A percentile compares a stretch with the other conserved stretches of the same genome.
These are phyloP conservation scores for Phyllostomus hastatus DNA, from an alignment of 2,113 vertebrate species.

Conservation along the genomic window DNA sequence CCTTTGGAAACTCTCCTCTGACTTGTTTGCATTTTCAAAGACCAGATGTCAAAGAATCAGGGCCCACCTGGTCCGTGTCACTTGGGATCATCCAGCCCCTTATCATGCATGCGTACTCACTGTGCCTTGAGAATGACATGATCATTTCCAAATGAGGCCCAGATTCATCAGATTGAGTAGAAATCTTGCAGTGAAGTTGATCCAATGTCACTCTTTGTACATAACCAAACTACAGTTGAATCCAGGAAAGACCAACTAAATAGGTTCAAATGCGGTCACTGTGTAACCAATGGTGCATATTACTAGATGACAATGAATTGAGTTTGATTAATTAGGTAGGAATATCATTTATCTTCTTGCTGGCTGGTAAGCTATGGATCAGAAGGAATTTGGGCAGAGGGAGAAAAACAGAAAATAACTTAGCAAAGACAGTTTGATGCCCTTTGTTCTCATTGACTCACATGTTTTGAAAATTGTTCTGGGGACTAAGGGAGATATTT, in stretches of 20 bases:
- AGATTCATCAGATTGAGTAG: slow-evolving; percentile 1
- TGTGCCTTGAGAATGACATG: neutral
- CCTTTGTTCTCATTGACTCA: slow-evolving; percentile 57
- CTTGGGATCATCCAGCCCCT: neutral
- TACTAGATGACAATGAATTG: slow-evolving; percentile 60
- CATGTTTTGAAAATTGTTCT: slow-evolving; percentile 70
- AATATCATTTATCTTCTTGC: slow-evolving; percentile 67
- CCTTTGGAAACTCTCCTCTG: neutral
- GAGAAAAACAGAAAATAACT: slow-evolving; percentile 58
- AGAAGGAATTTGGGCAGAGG: neutral
- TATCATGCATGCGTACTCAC: neutral
- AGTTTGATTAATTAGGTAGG: slow-evolving; percentile 59
- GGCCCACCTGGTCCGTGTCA: neutral
- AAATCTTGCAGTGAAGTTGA: slow-evolving; percentile 3
- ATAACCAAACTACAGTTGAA: slow-evolving; percentile 44
- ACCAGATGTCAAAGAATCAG: neutral
- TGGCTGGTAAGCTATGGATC: slow-evolving; percentile 44
- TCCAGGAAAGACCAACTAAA: slow-evolving; percentile 23
- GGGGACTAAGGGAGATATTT: slow-evolving; percentile 64
- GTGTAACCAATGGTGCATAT: slow-evolving; percentile 24
- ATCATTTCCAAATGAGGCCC: neutral
- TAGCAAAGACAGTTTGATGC: slow-evolving; percentile 48
- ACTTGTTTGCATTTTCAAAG: slow-evolving; percentile 20
- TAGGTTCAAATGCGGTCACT: slow-evolving; percentile 14
- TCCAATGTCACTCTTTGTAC: slow-evolving; percentile 30